Conservation (phyloP, 2,888 invertebrate genomes). For the Stratiomys singularior region DNA sequence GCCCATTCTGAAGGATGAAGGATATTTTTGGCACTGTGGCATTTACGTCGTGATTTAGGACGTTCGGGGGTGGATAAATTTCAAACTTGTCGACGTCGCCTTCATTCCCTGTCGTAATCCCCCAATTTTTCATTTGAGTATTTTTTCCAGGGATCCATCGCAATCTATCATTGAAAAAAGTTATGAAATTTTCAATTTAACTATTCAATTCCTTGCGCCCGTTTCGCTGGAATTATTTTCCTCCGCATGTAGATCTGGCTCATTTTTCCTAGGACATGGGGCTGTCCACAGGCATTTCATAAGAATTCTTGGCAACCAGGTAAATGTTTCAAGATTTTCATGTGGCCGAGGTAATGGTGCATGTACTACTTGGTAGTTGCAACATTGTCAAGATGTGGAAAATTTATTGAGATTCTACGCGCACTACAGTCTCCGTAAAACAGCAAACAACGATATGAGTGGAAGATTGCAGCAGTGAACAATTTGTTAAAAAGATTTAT, state of each 20-base stretch:
- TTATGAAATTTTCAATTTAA: constrained; percentile 46
- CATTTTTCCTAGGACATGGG: background rate
- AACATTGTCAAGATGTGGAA: constrained; percentile 29
- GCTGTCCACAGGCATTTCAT: constrained; percentile 3
- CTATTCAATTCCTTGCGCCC: constrained; percentile 43
- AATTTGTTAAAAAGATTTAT: constrained; percentile 22
- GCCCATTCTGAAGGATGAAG: background rate
- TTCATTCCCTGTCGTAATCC: constrained; percentile 17
- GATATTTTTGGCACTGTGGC: constrained; percentile 41
- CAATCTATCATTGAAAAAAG: constrained; percentile 38
- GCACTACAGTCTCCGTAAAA: background rate
- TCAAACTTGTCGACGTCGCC: constrained; percentile 33
- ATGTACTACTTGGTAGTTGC: constrained; percentile 10
- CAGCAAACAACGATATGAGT: constrained; percentile 17
- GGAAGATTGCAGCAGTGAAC: background rate
- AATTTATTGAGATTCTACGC: constrained; percentile 25
- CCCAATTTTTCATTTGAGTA: background rate
- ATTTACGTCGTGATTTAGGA: constrained; percentile 47
- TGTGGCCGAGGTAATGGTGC: constrained; percentile 30
- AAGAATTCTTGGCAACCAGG: constrained; percentile 43
- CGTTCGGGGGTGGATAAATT: constrained; percentile 1
- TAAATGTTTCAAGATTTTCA: constrained; percentile 34
- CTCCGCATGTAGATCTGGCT: constrained; percentile 18
- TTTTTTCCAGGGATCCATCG: constrained; percentile 18
- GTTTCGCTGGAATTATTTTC: constrained; percentile 39